Conservation (phyloP, 2,797 vertebrate genomes). For the Aphelocoma californica region DNA sequence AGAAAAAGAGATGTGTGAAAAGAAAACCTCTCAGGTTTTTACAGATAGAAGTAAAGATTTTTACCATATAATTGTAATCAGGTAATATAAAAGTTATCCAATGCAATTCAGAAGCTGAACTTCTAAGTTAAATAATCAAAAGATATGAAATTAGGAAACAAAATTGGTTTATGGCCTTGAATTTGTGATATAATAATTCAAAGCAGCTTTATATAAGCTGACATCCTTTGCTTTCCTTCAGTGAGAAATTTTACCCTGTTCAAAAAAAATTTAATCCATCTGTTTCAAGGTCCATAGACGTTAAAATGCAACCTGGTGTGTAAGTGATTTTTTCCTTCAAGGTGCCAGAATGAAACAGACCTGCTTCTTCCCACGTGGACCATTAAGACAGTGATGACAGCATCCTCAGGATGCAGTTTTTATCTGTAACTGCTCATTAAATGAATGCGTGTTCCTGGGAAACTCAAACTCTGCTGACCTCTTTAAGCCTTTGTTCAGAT, state of each 20-base stretch:
- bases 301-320: neutral
- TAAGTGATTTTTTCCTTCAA: neutral
- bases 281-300: neutral
- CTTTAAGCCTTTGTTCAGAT: constrained; percentile 20
- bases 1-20: neutral
- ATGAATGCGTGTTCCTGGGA: neutral
- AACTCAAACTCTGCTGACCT: constrained; percentile 23
- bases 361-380: neutral
- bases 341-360: neutral
- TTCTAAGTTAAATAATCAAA: neutral
- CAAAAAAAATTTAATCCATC: neutral
- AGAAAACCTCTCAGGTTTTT: neutral
- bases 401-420: neutral
- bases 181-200: neutral
- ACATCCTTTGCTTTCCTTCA: neutral
- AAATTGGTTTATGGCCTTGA: neutral
- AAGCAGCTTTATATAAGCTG: neutral
- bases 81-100: neutral
- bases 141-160: neutral
- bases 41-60: neutral
- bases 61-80: neutral
- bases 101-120: neutral
- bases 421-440: constrained; percentile 4
- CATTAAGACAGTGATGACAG: neutral
- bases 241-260: neutral